Conservation (phyloP, 2,797 vertebrate species). For the Enteromius anoplus region DNA sequence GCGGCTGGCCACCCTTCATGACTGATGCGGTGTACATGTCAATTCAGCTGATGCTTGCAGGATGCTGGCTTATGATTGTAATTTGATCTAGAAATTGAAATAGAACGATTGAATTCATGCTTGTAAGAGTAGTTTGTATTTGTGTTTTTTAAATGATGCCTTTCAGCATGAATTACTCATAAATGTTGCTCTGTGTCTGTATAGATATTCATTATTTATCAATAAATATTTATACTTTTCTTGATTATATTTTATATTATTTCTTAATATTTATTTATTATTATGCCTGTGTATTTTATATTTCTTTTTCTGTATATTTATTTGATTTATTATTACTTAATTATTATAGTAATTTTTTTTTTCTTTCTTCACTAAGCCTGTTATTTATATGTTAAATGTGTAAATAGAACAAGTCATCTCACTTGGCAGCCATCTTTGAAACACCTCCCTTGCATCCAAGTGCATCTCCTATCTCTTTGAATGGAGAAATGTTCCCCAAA, state of each 20-base stretch:
- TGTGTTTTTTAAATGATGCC: neutral
- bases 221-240: neutral
- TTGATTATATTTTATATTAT: neutral
- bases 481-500: no score
- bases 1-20: neutral
- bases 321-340: neutral
- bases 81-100: neutral
- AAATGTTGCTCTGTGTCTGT: neutral
- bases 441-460: no score
- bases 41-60: neutral
- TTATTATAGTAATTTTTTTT: neutral
- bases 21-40: constrained; percentile 9
- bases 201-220: neutral
- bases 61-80: neutral
- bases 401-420: neutral
- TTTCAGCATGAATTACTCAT: neutral
- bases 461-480: no score
- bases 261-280: neutral
- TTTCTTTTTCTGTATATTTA: neutral
- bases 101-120: neutral
- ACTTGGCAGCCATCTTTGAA: no score
- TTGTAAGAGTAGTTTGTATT: neutral
- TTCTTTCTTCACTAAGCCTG: neutral
- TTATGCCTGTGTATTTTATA: neutral
- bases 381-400: neutral